A percentile compares a stretch with the other conserved stretches of the same genome.
Conservation (phyloP, 1,140 invertebrate genomes). For the Popillia japonica region DNA sequence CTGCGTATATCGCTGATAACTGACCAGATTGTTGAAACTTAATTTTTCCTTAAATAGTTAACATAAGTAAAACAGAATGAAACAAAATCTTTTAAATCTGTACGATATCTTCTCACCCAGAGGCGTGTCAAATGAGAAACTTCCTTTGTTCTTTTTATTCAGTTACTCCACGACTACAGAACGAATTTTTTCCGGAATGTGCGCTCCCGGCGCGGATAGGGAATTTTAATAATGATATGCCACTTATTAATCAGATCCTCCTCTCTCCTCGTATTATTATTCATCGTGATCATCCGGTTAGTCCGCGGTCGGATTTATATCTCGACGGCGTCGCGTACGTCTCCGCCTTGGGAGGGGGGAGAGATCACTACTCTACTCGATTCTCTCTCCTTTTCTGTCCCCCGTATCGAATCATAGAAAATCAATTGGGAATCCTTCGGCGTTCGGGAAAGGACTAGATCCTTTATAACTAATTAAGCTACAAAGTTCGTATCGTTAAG, state of each 20-base stretch:
- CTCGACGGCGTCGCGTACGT: background rate
- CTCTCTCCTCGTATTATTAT: slow-evolving; percentile 15
- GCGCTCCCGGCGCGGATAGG: background rate
- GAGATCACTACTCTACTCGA: background rate
- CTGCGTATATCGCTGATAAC: no score
- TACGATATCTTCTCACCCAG: background rate
- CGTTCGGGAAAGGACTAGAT: background rate
- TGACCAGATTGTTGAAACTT: no score
- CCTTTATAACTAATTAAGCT: slow-evolving; percentile 27
- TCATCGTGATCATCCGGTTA: slow-evolving; percentile 23
- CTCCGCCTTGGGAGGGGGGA: background rate
- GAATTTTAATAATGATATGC: slow-evolving; percentile 35
- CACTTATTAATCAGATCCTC: slow-evolving; percentile 22
- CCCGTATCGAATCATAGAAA: slow-evolving; percentile 12
- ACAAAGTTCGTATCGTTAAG: slow-evolving; percentile 13
- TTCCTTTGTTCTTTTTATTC: slow-evolving; percentile 8
- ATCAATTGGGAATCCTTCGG: slow-evolving; percentile 27
- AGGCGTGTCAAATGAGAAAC: background rate
- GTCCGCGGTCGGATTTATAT: slow-evolving; percentile 15
- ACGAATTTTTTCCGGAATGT: slow-evolving; percentile 9
- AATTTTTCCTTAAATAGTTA: background rate
- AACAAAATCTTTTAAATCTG: background rate
- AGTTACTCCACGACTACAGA: background rate
- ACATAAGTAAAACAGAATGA: background rate
- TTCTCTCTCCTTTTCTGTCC: background rate